These are phyloP conservation scores for Corella eumyota DNA, from an alignment of 23 tunicate species.

Conservation along the genomic window DNA sequence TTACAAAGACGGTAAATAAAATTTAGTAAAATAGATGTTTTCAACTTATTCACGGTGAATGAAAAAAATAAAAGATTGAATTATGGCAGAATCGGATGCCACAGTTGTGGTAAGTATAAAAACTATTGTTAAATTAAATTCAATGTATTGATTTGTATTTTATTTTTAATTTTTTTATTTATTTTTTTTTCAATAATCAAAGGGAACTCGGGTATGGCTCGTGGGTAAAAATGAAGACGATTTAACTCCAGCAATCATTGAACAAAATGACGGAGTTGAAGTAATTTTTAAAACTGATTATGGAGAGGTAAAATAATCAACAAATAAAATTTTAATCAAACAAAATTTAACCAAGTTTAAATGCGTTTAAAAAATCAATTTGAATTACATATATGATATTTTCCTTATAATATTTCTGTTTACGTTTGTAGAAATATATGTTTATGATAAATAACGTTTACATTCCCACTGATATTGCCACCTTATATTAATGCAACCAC, in stretches of 20 bases:
- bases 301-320: slow-evolving; percentile 56
- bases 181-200: no score
- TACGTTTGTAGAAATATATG: background rate
- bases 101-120: slow-evolving; percentile 14
- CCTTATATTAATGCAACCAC: background rate
- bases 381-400: no score
- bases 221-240: slow-evolving; percentile 51
- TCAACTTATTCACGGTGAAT: no score
- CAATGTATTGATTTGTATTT: background rate
- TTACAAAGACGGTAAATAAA: no score
- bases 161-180: background rate
- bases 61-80: background rate
- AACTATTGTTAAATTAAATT: background rate
- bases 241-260: slow-evolving; percentile 67
- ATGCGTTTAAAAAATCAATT: no score
- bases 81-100: slow-evolving; percentile 22
- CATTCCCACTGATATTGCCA: background rate
- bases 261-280: slow-evolving; percentile 54
- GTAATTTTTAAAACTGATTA: slow-evolving; percentile 56
- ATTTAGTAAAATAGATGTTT: no score
- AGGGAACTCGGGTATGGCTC: slow-evolving; percentile 93
- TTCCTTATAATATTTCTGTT: background rate
- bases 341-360: background rate
- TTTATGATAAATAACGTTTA: background rate
- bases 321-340: background rate